Conservation (phyloP, 2,797 vertebrate species). For the Eulemur mongoz region DNA sequence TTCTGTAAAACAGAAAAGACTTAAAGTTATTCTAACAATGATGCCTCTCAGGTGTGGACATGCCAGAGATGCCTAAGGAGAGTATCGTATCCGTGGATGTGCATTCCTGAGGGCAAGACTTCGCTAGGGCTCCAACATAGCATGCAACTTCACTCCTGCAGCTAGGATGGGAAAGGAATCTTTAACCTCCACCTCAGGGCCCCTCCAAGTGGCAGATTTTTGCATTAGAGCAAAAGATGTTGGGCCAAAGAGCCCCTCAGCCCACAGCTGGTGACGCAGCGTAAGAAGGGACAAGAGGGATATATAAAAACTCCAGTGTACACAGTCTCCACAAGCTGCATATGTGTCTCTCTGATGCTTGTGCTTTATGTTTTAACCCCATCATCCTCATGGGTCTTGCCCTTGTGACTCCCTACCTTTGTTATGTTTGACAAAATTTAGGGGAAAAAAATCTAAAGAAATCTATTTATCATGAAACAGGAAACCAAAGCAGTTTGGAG, state of each 20-base stretch:
- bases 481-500: not conserved
- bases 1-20: not conserved
- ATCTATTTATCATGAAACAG: not conserved
- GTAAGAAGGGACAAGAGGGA: not conserved
- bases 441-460: not conserved
- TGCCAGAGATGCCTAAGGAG: not conserved
- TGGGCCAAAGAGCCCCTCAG: not conserved
- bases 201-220: not conserved
- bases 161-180: not conserved
- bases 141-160: accelerated
- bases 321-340: not conserved
- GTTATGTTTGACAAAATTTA: slow-evolving; percentile 32
- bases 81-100: not conserved
- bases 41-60: not conserved
- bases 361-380: not conserved
- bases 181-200: not conserved
- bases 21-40: not conserved
- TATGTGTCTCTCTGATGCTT: not conserved
- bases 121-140: not conserved
- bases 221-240: not conserved
- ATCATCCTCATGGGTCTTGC: not conserved
- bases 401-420: not conserved
- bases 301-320: not conserved
- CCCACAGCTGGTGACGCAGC: not conserved
- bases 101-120: not conserved